phyloP scores from a whole-genome alignment of 92 coral and sea anemone species.

The Phenganax subtilis region DNA sequence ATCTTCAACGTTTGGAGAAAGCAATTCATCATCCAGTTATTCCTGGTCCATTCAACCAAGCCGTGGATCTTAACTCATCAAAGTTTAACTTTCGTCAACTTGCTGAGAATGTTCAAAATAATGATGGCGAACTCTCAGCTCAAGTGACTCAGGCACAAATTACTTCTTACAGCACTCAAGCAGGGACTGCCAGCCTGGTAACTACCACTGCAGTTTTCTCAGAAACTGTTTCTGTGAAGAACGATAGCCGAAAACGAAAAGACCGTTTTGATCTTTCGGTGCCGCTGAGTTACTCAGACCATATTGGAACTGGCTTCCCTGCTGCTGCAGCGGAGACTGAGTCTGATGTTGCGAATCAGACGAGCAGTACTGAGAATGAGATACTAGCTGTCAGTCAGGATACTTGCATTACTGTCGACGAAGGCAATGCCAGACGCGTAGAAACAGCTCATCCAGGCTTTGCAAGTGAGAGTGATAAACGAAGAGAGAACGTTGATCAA shows the following conservation, averaged over 20 bases:
- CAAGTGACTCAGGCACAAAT: constrained; percentile 3
- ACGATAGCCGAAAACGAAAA: neutral
- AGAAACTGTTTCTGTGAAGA: constrained; percentile 14
- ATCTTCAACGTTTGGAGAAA: constrained; percentile 77
- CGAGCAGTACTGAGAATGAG: neutral
- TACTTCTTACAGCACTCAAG: neutral
- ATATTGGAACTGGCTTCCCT: neutral
- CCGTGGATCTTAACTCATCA: constrained; percentile 44
- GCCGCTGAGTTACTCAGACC: neutral
- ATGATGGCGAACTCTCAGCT: constrained; percentile 3
- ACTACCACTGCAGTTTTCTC: constrained; percentile 10
- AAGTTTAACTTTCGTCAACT: constrained; percentile 73
- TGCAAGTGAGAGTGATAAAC: neutral
- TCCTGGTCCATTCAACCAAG: constrained; percentile 10
- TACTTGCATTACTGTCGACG: constrained; percentile 28
- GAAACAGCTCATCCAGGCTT: neutral
- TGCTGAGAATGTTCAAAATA: constrained; percentile 49
- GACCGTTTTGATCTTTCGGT: neutral
- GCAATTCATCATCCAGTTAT: constrained; percentile 72
- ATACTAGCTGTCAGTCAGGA: constrained; percentile 1
- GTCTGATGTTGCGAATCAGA: neutral
- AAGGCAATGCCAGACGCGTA: constrained; percentile 24
- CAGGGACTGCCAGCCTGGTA: neutral
- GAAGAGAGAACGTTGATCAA: constrained; percentile 8
- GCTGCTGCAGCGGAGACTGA: neutral